Evolutionary conservation across 1,140 invertebrate species (phyloP), one percentile per base, ranked within the genome.

Genomic region (Oncopodura yosiiana): DNA sequence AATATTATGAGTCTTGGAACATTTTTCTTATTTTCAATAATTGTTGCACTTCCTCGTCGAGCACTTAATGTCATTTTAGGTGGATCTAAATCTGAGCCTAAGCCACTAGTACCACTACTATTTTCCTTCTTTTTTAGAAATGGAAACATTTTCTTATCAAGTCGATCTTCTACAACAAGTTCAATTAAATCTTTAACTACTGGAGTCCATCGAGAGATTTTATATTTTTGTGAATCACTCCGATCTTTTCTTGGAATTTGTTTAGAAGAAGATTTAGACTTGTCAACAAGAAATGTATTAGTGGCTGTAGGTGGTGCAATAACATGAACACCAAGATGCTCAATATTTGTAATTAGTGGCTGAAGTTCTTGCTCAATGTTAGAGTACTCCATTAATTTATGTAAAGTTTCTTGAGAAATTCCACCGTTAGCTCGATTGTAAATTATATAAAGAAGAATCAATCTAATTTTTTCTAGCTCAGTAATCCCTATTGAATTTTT

Each of bases 361-460:
- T 29, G 34, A 3, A 54, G 16, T 4, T 39, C 53, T n/a, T 29
- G 30, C n/a, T 49, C 46, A 12, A 49, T 49, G 23, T 49, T 91
- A 12, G 90, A 95, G 73, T 98, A 94, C 58, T 97, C 91, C 42
- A 98, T 84, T 24, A 99, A 73, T 72, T 98, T 98, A 65, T 90
- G 91, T 34, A 99, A 74, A 74, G 98, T 99, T 69, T 99, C 95
- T 66, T 98, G 94, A 0, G 91, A 86, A 56, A 99, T 95, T 51
- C 94, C 96, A 72, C 97, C 98, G 75, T 98, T 98, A 18, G 91
- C 89, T n/a, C n/a, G n/a, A n/a, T n/a, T n/a, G n/a, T n/a, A 89
- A 66, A 99, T 82, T 52, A 97, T 91, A 71, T 99, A 99, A 14
- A 99, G 77, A 2, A 96, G 82, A 65, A 99, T 98, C 38, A 99